Evolutionary conservation across 2,113 vertebrate species (phyloP).

Genomic region (Parotia lawesii): DNA sequence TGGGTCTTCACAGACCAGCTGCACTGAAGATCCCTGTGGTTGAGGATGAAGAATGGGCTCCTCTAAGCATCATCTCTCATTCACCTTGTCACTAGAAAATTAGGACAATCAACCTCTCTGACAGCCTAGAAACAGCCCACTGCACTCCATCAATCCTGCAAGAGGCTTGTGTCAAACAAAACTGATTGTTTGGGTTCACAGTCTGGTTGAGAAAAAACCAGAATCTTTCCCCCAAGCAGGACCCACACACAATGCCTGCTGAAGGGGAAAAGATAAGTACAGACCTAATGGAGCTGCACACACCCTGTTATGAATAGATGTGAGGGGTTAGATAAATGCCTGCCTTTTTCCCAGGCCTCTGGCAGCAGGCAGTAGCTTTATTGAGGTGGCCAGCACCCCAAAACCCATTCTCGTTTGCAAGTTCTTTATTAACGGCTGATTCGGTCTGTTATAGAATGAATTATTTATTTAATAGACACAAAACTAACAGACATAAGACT

Average conservation of each 20-base stretch:
- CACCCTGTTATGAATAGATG: not conserved
- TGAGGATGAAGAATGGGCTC: not conserved
- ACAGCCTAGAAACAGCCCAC: conserved; percentile 3
- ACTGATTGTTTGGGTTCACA: not conserved
- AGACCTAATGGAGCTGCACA: not conserved
- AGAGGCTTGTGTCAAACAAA: conserved; percentile 3
- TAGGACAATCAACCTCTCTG: not conserved
- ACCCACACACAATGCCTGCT: not conserved
- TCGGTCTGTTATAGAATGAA: not conserved
- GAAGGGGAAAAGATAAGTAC: not conserved
- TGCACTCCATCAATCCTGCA: not conserved
- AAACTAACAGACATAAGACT: not conserved
- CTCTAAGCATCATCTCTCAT: not conserved
- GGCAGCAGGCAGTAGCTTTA: not conserved
- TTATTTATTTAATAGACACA: not conserved
- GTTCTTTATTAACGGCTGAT: not conserved
- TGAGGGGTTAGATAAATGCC: not conserved
- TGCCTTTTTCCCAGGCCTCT: not conserved
- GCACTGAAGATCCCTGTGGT: not conserved
- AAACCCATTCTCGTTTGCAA: not conserved
- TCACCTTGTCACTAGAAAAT: not conserved
- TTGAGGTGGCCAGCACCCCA: not conserved
- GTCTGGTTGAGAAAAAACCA: not conserved
- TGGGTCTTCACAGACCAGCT: not conserved
- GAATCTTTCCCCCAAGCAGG: not conserved